Conservation (phyloP, 2,888 invertebrate genomes). For the Yponomeuta malinellus region DNA sequence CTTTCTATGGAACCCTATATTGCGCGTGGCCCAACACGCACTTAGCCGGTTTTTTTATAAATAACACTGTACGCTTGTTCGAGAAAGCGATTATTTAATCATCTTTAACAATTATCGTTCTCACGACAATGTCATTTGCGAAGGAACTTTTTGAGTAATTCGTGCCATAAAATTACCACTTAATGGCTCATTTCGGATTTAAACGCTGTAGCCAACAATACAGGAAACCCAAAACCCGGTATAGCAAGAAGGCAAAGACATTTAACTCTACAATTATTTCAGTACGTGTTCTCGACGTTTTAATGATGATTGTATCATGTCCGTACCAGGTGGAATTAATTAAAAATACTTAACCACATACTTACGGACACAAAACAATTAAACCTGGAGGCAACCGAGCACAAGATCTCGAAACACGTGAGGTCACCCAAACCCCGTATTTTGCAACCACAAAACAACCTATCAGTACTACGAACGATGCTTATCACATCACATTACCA, state of each 20-base stretch:
- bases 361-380: not conserved
- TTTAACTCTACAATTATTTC: not conserved
- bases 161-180: not conserved
- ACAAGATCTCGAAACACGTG: no score
- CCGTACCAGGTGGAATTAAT: not conserved
- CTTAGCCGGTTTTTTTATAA: no score
- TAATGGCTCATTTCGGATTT: not conserved
- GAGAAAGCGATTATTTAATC: not conserved
- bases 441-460: no score
- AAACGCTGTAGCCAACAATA: not conserved
- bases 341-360: not conserved
- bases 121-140: not conserved
- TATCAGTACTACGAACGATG: no score
- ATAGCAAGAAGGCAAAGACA: not conserved
- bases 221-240: constrained; percentile 2
- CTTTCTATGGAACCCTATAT: no score
- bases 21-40: no score
- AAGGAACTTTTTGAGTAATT: not conserved
- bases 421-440: no score
- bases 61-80: no score
- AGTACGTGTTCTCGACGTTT: not conserved
- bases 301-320: not conserved
- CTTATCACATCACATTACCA: no score
- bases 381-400: not conserved
- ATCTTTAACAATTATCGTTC: not conserved